Base-by-base conservation (phyloP, 2,888 invertebrate species). In the Rhimphoctona megacephalus region DNA sequence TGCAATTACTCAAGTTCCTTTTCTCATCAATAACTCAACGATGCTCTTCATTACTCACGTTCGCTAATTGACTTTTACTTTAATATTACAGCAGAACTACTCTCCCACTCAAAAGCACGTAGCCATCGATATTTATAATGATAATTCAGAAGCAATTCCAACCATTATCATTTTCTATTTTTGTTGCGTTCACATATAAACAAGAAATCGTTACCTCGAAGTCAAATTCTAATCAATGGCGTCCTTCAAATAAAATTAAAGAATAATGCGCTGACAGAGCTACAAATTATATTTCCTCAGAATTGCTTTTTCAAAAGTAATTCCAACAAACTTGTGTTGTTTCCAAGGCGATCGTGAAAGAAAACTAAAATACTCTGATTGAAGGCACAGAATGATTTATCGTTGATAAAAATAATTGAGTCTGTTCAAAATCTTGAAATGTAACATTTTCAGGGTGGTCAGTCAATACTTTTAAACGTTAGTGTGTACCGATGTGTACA, bases 21-120 rank as follows among this genome's bases (percentile, higher is more conserved):
- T 54, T 54, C 36, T 36, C 22, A 73, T 73, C 54, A 36, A 30
- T 73, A 54, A 72, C 72, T 49, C 72, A 72, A 30, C 52, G 25
- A 25, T 43, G 9, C 67, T 43, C 67, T 43, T 17, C 39, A 69
- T 69, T 6, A 46, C 43, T 39, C 22, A 22, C 25, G 22, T 69
- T 19, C 30, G 25, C 14, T 49, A 46, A 25, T 46, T 19, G 30
- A 25, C n/a, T 70, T 70, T 46, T 30, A 25, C 46, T 61, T 30
- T 17, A 30, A 17, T 61, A 9, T 61, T 61, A 61, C 61, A 30
- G 6, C 25, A 5, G 14, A 25, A 9, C 57, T 57, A 30, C 22
- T 0, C 57, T 57, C 2, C 22, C 9, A 11, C n/a, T 22, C 22
- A 11, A 25, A 54, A 54, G 22, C n/a, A n/a, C n/a, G 52, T 8